Percentiles rank a stretch among this genome's conserved stretches.
phyloP scores from a whole-genome alignment of 2,888 invertebrate genomes.

The Drosophila incognita region DNA sequence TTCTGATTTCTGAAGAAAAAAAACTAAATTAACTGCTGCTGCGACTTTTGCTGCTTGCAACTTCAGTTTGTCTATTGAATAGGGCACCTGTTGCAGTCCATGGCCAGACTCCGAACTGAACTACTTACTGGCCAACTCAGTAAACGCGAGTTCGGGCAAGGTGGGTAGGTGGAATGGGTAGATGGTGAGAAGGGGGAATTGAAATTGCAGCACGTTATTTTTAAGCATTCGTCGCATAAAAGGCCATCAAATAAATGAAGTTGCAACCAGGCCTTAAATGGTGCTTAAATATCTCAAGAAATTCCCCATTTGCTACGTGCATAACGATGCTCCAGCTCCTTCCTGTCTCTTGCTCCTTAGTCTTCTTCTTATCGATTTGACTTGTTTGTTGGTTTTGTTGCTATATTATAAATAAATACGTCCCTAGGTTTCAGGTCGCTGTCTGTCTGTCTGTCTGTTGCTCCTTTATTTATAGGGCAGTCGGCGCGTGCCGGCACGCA shows the following conservation, averaged over 20 bases:
- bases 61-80: conserved; percentile 53
- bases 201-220: conserved; percentile 41
- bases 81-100: conserved; percentile 58
- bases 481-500: conserved; percentile 70
- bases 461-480: conserved; percentile 70
- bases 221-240: conserved; percentile 56
- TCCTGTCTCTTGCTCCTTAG: not conserved
- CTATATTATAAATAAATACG: conserved; percentile 33
- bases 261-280: conserved; percentile 70
- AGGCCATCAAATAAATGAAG: conserved; percentile 75
- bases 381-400: not conserved
- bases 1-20: conserved; percentile 44
- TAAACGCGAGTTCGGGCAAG: not conserved
- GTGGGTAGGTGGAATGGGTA: not conserved
- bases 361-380: not conserved
- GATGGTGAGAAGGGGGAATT: not conserved
- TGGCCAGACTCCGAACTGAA: conserved; percentile 4
- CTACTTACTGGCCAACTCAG: conserved; percentile 18
- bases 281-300: conserved; percentile 60
- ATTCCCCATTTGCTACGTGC: conserved; percentile 67
- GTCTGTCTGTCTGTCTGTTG: conserved; percentile 14
- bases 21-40: conserved; percentile 12
- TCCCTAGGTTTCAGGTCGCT: conserved; percentile 37
- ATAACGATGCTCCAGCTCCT: conserved; percentile 45
- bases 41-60: not conserved